These are phyloP conservation scores for Brevimyrus niger DNA, from an alignment of 2,113 vertebrate species.

Conservation along the genomic window DNA sequence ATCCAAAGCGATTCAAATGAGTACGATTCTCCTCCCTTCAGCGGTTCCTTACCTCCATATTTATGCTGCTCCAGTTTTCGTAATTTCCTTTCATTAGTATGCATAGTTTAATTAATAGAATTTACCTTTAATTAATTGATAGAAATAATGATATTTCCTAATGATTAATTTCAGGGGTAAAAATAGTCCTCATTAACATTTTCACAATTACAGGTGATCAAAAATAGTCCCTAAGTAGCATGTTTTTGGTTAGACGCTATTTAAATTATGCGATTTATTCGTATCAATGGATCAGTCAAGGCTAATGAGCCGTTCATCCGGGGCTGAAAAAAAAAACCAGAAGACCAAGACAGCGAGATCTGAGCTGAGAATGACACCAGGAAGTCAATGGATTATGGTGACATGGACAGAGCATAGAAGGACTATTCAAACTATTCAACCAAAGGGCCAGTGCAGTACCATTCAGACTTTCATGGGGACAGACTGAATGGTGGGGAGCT, in stretches of 20 bases:
- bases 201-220: background rate
- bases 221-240: background rate
- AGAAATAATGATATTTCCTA: background rate
- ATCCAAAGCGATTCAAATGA: background rate
- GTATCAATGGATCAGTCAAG: background rate
- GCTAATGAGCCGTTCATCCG: background rate
- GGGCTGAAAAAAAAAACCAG: background rate
- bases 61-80: background rate
- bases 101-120: background rate
- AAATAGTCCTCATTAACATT: background rate
- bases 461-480: background rate
- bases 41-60: background rate
- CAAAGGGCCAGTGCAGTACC: background rate
- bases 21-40: background rate
- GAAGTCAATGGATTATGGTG: background rate
- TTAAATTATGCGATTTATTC: background rate
- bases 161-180: background rate
- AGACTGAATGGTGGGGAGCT: background rate
- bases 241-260: background rate
- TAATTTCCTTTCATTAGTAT: background rate
- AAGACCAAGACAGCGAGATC: background rate
- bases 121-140: background rate
- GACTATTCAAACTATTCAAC: background rate
- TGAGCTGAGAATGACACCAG: background rate
- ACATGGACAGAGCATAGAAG: background rate